Evolutionary conservation across 2,113 vertebrate genomes (phyloP), one percentile per base, ranked within the genome.

Genomic region (Lycocorax pyrrhopterus): DNA sequence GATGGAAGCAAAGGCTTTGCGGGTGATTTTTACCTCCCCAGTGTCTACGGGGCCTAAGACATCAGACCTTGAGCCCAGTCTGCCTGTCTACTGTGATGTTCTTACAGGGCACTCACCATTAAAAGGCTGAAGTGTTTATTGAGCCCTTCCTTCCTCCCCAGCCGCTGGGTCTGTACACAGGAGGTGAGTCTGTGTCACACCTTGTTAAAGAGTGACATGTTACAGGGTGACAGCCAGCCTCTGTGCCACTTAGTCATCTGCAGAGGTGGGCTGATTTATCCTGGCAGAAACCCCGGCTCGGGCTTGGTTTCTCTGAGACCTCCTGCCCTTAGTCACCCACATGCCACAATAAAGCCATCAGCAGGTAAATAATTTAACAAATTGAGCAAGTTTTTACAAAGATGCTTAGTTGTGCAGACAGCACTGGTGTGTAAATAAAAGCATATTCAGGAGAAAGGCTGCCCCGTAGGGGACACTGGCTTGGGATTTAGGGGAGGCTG

Each of bases 291-390:
- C 26, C 56, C 49, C 67, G 87, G 58, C 41, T 26, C n/a, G 22
- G 41, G 19, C 41, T 56, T 32, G 32, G 32, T 64, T 44, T 56
- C 47, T 79, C 37, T 64, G 33, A 52, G 58, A 73, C 49, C 89
- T 85, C 53, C 77, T 80, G 43, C 74, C 84, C 49, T 62, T 35
- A 51, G 32, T 84, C 66, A 87, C 78, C 30, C 47, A 26, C 49
- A 51, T 60, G 71, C 22, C 75, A 72, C 49, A 41, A 13, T 16
- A 82, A 41, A 91, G 22, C 49, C 80, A 76, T 43, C 81, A 55
- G 53, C 47, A 76, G 47, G 59, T 87, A 79, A 89, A 97, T 84
- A 79, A 94, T 87, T 91, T 44, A 94, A 69, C 16, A 77, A 91
- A 66, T 13, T 8, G 51, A 66, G 23, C 15, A 35, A 27, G 53